These are phyloP conservation scores for Panonychus citri DNA, from an alignment of 1,140 invertebrate species.

Conservation along the genomic window DNA sequence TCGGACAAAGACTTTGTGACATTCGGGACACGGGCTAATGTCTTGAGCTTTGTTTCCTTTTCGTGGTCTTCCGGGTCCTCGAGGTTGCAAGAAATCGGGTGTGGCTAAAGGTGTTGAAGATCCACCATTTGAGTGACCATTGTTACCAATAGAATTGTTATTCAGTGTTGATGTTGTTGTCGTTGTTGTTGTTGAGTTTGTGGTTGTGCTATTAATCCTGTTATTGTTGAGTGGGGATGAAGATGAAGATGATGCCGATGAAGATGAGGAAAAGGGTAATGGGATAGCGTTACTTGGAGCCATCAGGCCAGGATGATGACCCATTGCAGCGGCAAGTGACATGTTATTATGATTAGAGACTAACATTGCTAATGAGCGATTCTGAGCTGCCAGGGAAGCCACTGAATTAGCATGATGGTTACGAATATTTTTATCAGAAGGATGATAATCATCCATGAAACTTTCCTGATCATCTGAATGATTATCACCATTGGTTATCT, in stretches of 20 bases:
- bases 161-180: not conserved
- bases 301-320: not conserved
- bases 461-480: not conserved
- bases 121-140: not conserved
- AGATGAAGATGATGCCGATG: not conserved
- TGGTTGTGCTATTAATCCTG: not conserved
- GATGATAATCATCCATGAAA: not conserved
- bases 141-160: not conserved
- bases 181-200: not conserved
- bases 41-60: slow-evolving; percentile 1
- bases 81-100: not conserved
- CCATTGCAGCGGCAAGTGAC: not conserved
- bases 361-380: not conserved
- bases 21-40: slow-evolving; percentile 1
- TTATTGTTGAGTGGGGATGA: not conserved
- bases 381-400: not conserved
- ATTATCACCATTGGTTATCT: not conserved
- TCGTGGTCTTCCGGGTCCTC: slow-evolving; percentile 1
- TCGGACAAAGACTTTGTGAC: not conserved
- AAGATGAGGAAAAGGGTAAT: too few relatives aligned
- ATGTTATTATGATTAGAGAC: not conserved
- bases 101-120: not conserved
- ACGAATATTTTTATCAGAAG: not conserved
- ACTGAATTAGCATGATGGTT: not conserved
- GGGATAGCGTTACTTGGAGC: not conserved